Percentiles rank a stretch among this genome's conserved stretches.
These are phyloP conservation scores for Rhyacophila evoluta DNA, from an alignment of 2,888 invertebrate genomes.

Conservation along the genomic window DNA sequence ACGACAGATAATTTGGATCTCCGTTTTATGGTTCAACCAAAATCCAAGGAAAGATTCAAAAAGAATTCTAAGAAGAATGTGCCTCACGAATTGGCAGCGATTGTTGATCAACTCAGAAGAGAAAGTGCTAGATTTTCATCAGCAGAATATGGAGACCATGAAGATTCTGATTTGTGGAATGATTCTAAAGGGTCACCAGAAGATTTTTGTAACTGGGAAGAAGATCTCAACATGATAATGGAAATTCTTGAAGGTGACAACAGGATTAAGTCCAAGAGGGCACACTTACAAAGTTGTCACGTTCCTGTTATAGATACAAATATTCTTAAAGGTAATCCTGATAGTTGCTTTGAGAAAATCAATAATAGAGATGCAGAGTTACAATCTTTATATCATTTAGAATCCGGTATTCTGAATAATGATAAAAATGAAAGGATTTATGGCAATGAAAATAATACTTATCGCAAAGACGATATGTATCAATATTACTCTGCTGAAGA, in stretches of 20 bases:
- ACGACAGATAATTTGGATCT: neutral
- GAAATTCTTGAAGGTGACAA: conserved; percentile 30
- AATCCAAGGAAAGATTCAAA: neutral
- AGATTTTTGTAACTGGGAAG: conserved; percentile 28
- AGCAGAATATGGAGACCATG: neutral
- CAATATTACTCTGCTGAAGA: neutral
- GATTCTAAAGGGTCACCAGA: neutral
- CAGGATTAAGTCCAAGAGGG: neutral
- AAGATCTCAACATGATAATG: conserved; percentile 33
- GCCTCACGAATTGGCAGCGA: neutral
- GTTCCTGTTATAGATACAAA: neutral
- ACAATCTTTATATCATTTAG: neutral
- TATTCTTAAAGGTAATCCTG: neutral
- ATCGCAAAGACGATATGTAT: neutral
- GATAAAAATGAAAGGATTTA: neutral
- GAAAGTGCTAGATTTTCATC: neutral
- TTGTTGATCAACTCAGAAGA: neutral
- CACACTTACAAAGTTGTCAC: neutral
- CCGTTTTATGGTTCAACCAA: neutral
- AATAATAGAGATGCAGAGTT: neutral
- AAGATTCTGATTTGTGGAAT: neutral
- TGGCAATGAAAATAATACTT: neutral
- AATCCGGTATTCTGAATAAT: neutral
- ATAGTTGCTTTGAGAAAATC: neutral
- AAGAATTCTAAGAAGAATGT: neutral